These are phyloP conservation scores for Acomys russatus DNA, from an alignment of 2,797 vertebrate genomes.

Conservation along the genomic window DNA sequence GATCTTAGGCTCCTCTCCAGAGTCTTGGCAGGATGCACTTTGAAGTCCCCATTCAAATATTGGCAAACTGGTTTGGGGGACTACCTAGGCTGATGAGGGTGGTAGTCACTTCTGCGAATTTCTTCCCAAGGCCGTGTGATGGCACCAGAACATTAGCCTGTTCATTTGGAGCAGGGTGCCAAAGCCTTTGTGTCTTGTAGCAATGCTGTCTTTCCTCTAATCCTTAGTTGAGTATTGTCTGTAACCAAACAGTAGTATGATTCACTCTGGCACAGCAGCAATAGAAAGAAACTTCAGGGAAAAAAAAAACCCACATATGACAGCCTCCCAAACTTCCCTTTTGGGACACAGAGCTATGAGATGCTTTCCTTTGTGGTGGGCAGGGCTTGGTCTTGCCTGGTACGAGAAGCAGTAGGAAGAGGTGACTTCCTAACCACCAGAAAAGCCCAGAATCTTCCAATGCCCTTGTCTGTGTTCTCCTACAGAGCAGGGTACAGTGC, in stretches of 20 bases:
- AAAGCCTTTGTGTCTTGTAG: background rate
- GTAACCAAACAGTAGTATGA: background rate
- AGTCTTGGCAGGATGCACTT: background rate
- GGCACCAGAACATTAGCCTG: background rate
- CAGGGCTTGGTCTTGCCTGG: background rate
- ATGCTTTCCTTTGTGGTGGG: background rate
- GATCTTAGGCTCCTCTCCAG: background rate
- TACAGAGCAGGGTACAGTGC: background rate
- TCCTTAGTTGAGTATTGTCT: background rate
- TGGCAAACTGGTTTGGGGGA: background rate
- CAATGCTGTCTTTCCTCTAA: background rate
- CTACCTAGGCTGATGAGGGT: background rate
- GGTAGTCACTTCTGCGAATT: background rate
- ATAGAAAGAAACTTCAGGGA: background rate
- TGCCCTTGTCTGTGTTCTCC: background rate
- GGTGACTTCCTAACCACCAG: background rate
- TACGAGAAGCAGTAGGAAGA: background rate
- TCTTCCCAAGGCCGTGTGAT: background rate
- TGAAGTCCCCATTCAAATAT: background rate
- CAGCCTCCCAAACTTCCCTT: background rate
- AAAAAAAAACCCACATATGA: background rate
- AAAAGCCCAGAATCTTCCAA: background rate
- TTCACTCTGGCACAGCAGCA: background rate
- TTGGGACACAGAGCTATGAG: background rate
- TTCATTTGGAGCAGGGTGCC: background rate